Evolutionary conservation across 1,140 invertebrate species (phyloP).

Genomic region (Halyomorpha halys): DNA sequence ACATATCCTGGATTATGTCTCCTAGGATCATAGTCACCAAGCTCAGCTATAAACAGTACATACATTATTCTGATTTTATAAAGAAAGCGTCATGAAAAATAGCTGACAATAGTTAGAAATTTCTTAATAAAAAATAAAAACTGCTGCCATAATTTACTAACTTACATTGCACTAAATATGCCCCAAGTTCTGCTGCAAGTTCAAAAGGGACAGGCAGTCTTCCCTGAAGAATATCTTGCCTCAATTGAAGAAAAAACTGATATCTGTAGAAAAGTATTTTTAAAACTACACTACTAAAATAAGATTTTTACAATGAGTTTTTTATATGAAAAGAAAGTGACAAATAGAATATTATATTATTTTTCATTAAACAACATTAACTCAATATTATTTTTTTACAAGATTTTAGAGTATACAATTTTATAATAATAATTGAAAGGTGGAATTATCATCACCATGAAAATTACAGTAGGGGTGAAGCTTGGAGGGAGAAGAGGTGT

Average conservation of each 20-base stretch:
- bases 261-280: conserved; percentile 54
- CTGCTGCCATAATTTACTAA: conserved; percentile 32
- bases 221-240: conserved; percentile 87
- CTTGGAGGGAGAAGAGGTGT: no score
- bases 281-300: background rate
- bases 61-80: conserved; percentile 24
- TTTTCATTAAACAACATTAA: no score
- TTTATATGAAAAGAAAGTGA: background rate
- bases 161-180: conserved; percentile 94
- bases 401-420: no score
- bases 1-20: conserved; percentile 85
- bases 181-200: conserved; percentile 81
- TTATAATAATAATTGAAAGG: no score
- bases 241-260: conserved; percentile 91
- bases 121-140: background rate
- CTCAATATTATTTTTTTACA: no score
- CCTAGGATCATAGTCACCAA: conserved; percentile 90
- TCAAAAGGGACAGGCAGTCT: conserved; percentile 79
- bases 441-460: no score
- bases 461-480: no score
- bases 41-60: conserved; percentile 64
- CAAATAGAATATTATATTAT: no score
- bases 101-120: background rate
- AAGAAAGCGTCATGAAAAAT: conserved; percentile 18
- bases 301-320: background rate